These are phyloP conservation scores for Cassiopea andromeda DNA, from an alignment of 30 jellyfish, hydroid and myxozoan genomes.

Conservation along the genomic window DNA sequence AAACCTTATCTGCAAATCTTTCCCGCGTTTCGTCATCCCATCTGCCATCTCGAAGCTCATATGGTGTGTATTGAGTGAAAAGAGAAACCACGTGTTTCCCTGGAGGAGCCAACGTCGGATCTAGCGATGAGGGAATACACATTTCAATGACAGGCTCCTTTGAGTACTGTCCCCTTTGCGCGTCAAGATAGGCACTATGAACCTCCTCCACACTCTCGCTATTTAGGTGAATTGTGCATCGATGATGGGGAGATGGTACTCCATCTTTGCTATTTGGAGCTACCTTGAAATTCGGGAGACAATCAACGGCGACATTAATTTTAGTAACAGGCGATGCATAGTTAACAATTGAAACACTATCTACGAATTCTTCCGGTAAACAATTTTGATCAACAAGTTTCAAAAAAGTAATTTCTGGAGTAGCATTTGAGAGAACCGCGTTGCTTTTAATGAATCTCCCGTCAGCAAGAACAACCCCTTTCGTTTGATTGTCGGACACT, in stretches of 20 bases:
- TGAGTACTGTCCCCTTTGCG: conserved; percentile 46
- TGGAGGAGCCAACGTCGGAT: conserved; percentile 51
- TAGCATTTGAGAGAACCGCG: conserved; percentile 54
- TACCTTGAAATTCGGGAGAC: conserved; percentile 47
- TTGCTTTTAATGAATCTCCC: conserved; percentile 33
- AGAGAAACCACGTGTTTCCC: conserved; percentile 52
- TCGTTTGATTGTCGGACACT: conserved; percentile 11
- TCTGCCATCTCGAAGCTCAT: conserved; percentile 38
- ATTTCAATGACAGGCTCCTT: conserved; percentile 57
- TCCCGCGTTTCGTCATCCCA: conserved; percentile 65
- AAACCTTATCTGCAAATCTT: conserved; percentile 53
- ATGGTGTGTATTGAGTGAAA: conserved; percentile 66
- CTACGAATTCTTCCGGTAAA: conserved; percentile 45
- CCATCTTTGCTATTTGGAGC: conserved; percentile 48
- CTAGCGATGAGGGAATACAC: conserved; percentile 67
- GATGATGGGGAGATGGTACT: conserved; percentile 60
- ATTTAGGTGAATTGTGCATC: conserved; percentile 58
- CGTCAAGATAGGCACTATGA: conserved; percentile 58
- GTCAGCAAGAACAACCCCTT: conserved; percentile 54
- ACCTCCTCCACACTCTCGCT: conserved; percentile 56
- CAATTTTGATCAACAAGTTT: conserved; percentile 26
- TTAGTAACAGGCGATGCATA: conserved; percentile 59
- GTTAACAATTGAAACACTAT: conserved; percentile 10
- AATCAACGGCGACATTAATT: conserved; percentile 53
- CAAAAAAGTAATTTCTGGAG: conserved; percentile 58